A percentile compares a stretch with the other conserved stretches of the same genome.
Conservation (phyloP, 2,888 invertebrate species). For the Tetheella fluctuosa region DNA sequence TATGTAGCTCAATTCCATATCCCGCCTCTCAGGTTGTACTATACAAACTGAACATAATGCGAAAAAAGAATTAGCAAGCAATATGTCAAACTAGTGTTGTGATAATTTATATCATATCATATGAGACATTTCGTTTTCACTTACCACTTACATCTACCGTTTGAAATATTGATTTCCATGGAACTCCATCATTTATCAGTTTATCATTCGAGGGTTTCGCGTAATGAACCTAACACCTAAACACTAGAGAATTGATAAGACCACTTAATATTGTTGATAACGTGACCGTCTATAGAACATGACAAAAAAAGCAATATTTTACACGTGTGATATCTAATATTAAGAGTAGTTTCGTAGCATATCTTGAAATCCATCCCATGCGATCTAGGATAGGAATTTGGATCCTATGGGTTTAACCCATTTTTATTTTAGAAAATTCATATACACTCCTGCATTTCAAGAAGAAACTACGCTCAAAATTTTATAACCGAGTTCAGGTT, state of each 20-base stretch:
- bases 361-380: too few relatives aligned
- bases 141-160: background rate
- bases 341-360: background rate
- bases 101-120: background rate
- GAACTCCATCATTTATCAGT: constrained; percentile 52
- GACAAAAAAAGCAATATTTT: constrained; percentile 7
- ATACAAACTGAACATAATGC: too few relatives aligned
- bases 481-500: too few relatives aligned
- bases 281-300: constrained; percentile 27
- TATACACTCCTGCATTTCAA: too few relatives aligned
- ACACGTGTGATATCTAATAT: background rate
- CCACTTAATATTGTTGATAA: constrained; percentile 52
- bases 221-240: constrained; percentile 58
- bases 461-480: too few relatives aligned
- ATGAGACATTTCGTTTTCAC: background rate
- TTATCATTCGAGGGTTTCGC: constrained; percentile 50
- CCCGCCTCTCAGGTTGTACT: too few relatives aligned
- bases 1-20: too few relatives aligned
- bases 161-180: constrained; percentile 51
- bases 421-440: too few relatives aligned
- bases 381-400: too few relatives aligned
- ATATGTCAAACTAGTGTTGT: background rate
- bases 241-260: constrained; percentile 50
- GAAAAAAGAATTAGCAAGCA: too few relatives aligned
- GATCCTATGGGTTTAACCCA: too few relatives aligned